phyloP scores from a whole-genome alignment of 2,797 vertebrate species.

The Mionectes olivaceus region DNA sequence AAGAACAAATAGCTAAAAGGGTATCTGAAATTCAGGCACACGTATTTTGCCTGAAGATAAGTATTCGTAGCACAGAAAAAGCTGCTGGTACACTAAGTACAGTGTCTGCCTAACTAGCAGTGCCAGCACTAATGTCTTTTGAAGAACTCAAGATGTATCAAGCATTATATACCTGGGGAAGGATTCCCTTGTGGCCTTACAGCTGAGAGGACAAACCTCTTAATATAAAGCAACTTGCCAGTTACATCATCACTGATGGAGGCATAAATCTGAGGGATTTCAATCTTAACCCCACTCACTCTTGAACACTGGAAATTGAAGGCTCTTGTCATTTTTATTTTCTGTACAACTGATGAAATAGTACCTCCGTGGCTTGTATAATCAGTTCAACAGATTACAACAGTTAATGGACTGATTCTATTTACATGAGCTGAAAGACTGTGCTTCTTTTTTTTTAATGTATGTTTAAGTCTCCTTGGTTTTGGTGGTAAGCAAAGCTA shows the following conservation, averaged over 20 bases:
- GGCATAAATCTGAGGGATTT: conserved; percentile 28
- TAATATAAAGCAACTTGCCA: not conserved
- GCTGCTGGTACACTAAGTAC: not conserved
- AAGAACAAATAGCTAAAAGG: conserved; percentile 65
- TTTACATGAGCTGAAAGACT: conserved; percentile 27
- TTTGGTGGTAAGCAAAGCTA: conserved; percentile 4
- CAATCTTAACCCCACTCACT: not conserved
- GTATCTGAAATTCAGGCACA: conserved; percentile 44
- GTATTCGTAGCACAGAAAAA: conserved; percentile 30
- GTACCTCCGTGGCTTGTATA: not conserved
- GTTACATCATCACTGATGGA: not conserved
- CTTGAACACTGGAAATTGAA: not conserved
- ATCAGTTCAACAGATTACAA: conserved; percentile 32
- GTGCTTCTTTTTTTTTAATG: not conserved
- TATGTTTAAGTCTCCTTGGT: not conserved
- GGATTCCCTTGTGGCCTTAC: not conserved
- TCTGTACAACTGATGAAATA: conserved; percentile 12
- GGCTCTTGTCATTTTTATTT: conserved; percentile 44
- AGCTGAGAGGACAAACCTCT: conserved; percentile 26
- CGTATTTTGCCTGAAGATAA: conserved; percentile 35
- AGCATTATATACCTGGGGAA: conserved; percentile 1
- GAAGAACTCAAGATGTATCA: not conserved
- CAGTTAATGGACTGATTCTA: conserved; percentile 17
- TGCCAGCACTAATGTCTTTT: not conserved
- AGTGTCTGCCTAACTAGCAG: not conserved